Evolutionary conservation across 1,140 invertebrate genomes (phyloP), one percentile per base, ranked within the genome.

Genomic region (Subanguina moxae): DNA sequence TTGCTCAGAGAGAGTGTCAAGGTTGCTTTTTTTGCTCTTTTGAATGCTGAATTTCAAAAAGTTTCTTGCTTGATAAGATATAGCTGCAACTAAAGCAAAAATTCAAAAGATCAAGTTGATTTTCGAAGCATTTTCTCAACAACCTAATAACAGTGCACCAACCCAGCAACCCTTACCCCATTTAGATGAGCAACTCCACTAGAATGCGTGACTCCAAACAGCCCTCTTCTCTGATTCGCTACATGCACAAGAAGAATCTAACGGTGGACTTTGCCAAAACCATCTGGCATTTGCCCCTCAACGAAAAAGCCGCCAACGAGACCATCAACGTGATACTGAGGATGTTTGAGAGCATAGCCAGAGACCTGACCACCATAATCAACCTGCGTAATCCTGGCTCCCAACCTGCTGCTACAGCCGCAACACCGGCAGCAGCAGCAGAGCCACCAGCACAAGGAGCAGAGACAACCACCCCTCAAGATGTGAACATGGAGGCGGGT

Each of bases 211-310:
- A 52, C 30, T 42, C 69, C 23, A 73, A 71, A 46, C 67, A 71
- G 42, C 19, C 32, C 11, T 15, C 17, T 3, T 42, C 43, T 19
- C 15, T 71, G 1, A 19, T 71, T 13, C 61, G 61, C 38, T 48
- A 52, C 23, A 71, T 71, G 21, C 38, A 74, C 27, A 70, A 71
- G 30, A 71, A 64, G 52, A 71, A 71, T 57, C 57, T 71, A 11
- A 48, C 57, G 11, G 61, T 66, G 28, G 66, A 68, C 64, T 70
- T 71, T 30, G 69, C 61, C 15, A 71, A 70, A 46, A 27, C 66
- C 1, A 71, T 71, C 45, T 72, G 69, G 68, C 61, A 59, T 56
- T 19, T 64, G 57, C 62, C 62, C 13, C 52, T 71, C 17, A 56
- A 71, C 1, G 69, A 71, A 32, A 74, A 68, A 27, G 57, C 64